Evolutionary conservation across 2,113 vertebrate genomes (phyloP).

Genomic region (Hippocampus guttulatus): DNA sequence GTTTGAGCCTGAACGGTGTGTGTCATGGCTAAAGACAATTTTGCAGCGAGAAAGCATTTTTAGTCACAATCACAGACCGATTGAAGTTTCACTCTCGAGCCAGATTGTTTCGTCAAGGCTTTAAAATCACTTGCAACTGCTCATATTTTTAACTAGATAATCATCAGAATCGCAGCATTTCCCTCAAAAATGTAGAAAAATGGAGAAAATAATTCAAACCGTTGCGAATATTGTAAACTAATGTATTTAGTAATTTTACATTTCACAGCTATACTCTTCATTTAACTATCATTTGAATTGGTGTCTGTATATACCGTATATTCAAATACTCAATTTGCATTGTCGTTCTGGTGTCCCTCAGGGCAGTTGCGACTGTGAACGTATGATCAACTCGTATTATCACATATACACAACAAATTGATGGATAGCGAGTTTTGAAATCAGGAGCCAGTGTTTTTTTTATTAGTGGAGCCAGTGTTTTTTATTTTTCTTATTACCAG

Average conservation of each 20-base stretch:
- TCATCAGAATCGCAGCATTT: not conserved
- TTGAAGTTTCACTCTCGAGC: not conserved
- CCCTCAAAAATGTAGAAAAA: not conserved
- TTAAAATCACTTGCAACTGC: not conserved
- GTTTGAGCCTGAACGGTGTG: not conserved
- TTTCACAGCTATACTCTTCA: not conserved
- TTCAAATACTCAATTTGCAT: no score
- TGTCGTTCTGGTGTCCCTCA: no score
- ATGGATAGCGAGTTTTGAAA: no score
- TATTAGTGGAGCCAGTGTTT: no score
- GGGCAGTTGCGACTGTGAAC: no score
- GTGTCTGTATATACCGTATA: no score
- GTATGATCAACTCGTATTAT: no score
- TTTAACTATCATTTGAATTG: not conserved
- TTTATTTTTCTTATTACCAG: no score
- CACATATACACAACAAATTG: no score
- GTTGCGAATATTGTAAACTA: not conserved
- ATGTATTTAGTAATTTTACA: not conserved
- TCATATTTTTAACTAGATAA: not conserved
- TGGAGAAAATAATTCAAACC: no score
- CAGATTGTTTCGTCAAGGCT: not conserved
- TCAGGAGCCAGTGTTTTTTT: no score
- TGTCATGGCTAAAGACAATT: constrained; percentile 20
- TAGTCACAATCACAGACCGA: not conserved
- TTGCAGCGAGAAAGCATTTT: constrained; percentile 25